These are phyloP conservation scores for Spondyliosoma cantharus DNA, from an alignment of 2,797 vertebrate species.

Conservation along the genomic window DNA sequence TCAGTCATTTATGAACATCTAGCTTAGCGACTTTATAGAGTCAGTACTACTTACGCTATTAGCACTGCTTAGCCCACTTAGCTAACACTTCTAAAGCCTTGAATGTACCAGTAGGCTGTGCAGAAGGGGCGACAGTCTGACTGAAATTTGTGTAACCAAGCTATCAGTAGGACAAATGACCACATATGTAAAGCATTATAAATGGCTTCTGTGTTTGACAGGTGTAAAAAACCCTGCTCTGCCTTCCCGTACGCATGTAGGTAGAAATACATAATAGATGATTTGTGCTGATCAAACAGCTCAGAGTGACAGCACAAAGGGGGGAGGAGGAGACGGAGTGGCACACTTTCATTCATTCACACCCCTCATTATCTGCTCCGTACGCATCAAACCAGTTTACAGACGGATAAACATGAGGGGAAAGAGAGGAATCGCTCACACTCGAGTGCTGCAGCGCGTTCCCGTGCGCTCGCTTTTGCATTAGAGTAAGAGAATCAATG, in stretches of 20 bases:
- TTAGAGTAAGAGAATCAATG: slow-evolving; percentile 1
- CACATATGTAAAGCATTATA: not conserved
- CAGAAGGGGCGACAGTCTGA: too few relatives aligned
- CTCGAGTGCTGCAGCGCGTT: not conserved
- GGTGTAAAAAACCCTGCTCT: not conserved
- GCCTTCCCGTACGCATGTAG: not conserved
- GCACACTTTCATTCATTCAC: slow-evolving; percentile 44
- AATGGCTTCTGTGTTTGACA: not conserved
- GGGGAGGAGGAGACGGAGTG: slow-evolving; percentile 9
- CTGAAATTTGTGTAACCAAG: not conserved
- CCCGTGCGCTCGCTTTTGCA: not conserved
- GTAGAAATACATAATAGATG: slow-evolving; percentile 35
- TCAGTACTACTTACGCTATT: too few relatives aligned
- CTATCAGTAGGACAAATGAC: not conserved
- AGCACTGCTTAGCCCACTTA: too few relatives aligned
- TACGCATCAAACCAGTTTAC: slow-evolving; percentile 7
- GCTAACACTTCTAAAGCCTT: too few relatives aligned
- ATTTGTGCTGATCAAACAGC: slow-evolving; percentile 52
- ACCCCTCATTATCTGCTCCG: slow-evolving; percentile 36
- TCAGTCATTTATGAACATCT: too few relatives aligned
- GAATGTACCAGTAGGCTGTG: too few relatives aligned
- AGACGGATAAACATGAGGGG: not conserved
- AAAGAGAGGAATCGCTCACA: slow-evolving; percentile 13
- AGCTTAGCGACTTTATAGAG: too few relatives aligned
- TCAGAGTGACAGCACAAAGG: slow-evolving; percentile 19